Conservation (phyloP, 2,113 vertebrate genomes). For the Amphiprion ocellaris region DNA sequence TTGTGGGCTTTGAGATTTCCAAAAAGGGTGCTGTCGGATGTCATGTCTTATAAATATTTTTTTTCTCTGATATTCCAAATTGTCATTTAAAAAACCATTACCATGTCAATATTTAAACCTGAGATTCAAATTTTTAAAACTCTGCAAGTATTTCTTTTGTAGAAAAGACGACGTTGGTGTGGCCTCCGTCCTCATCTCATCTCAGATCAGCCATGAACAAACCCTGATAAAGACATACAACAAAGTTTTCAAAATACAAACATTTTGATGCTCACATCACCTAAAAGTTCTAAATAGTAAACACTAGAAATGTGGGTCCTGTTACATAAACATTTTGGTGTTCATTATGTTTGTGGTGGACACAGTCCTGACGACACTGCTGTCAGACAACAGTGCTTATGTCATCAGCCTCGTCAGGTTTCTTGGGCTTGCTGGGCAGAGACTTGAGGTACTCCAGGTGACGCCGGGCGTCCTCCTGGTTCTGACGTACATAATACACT, state of each 20-base stretch:
- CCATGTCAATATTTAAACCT: conserved; percentile 78
- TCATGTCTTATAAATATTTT: conserved; percentile 53
- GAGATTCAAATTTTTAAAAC: conserved; percentile 77
- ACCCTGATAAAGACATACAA: conserved; percentile 51
- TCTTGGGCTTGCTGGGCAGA: conserved; percentile 98
- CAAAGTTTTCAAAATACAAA: conserved; percentile 59
- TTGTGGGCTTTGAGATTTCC: background rate
- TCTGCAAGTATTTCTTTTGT: conserved; percentile 30
- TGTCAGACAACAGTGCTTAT: conserved; percentile 97
- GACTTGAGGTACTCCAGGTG: conserved; percentile 99
- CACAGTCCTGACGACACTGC: conserved; percentile 27
- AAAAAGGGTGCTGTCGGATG: conserved; percentile 27
- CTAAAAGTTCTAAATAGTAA: conserved; percentile 53
- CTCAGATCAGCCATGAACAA: conserved; percentile 39
- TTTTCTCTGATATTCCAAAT: conserved; percentile 59
- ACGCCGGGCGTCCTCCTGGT: conserved; percentile 96
- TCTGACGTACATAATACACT: conserved; percentile 98
- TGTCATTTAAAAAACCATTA: conserved; percentile 60
- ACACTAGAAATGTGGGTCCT: conserved; percentile 59
- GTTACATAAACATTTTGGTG: conserved; percentile 54
- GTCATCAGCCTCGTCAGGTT: conserved; percentile 95
- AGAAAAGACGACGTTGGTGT: conserved; percentile 49
- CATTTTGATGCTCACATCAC: conserved; percentile 44
- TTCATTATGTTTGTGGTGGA: conserved; percentile 23
- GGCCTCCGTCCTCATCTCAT: conserved; percentile 18